Evolutionary conservation across 2,113 vertebrate genomes (phyloP).

Genomic region (Microcebus ravelobensis): DNA sequence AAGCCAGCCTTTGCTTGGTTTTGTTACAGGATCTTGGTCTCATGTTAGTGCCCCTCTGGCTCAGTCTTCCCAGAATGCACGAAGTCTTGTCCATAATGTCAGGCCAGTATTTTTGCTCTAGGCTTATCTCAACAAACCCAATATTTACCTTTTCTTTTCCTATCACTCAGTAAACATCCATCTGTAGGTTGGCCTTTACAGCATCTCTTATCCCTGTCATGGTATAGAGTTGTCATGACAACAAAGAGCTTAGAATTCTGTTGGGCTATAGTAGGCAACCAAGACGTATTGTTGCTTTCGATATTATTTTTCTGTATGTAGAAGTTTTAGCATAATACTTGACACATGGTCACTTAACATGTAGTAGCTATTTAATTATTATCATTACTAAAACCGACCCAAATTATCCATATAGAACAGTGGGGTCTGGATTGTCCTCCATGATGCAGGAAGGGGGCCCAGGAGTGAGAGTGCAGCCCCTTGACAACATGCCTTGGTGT

Average conservation of each 20-base stretch:
- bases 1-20: background rate
- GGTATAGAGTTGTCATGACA: background rate
- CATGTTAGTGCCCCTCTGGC: background rate
- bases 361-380: background rate
- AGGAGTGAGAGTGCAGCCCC: background rate
- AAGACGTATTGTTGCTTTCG: background rate
- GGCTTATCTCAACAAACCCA: background rate
- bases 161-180: background rate
- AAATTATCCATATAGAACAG: background rate
- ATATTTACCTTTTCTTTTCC: background rate
- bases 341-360: background rate
- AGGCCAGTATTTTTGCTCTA: background rate
- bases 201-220: background rate
- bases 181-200: background rate
- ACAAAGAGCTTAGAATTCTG: background rate
- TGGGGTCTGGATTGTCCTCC: background rate
- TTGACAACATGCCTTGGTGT: rapidly evolving
- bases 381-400: background rate
- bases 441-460: background rate
- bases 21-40: background rate
- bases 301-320: background rate
- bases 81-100: background rate
- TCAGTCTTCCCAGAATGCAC: background rate
- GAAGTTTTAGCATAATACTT: background rate
- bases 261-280: background rate